Evolutionary conservation across 1,140 invertebrate species (phyloP).

Genomic region (Stenopsyche tienmushanensis): DNA sequence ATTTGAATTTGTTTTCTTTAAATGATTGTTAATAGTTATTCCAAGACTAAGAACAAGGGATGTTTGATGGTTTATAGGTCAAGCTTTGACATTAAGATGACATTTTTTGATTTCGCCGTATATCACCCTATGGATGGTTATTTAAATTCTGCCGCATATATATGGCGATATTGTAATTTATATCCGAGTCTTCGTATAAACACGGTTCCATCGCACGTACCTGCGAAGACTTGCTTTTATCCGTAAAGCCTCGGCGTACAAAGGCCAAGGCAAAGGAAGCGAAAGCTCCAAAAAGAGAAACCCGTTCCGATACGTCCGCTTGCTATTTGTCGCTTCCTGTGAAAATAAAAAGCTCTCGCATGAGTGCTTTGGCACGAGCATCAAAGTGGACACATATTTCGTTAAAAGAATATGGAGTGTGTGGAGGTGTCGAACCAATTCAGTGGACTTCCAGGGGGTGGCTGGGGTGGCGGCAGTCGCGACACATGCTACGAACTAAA

Average conservation of each 20-base stretch:
- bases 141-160: too few relatives aligned
- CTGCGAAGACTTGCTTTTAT: constrained; percentile 17
- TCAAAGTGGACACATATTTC: constrained; percentile 33
- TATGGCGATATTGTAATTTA: too few relatives aligned
- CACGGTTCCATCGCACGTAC: neutral
- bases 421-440: constrained; percentile 24
- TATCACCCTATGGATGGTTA: too few relatives aligned
- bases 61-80: too few relatives aligned
- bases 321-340: constrained; percentile 30
- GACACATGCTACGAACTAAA: too few relatives aligned
- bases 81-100: too few relatives aligned
- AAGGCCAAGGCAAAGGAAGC: constrained; percentile 15
- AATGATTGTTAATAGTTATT: too few relatives aligned
- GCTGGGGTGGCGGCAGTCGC: neutral
- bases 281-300: constrained; percentile 16
- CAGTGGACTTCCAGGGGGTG: constrained; percentile 8
- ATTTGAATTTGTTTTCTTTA: too few relatives aligned
- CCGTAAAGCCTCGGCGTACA: constrained; percentile 5
- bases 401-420: constrained; percentile 26
- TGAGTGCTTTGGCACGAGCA: constrained; percentile 20
- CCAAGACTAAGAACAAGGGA: too few relatives aligned
- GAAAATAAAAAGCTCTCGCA: constrained; percentile 22
- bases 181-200: neutral
- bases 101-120: too few relatives aligned
- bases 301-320: constrained; percentile 21